phyloP scores from a whole-genome alignment of 1,140 invertebrate genomes.

The Bombus pyrosoma region DNA sequence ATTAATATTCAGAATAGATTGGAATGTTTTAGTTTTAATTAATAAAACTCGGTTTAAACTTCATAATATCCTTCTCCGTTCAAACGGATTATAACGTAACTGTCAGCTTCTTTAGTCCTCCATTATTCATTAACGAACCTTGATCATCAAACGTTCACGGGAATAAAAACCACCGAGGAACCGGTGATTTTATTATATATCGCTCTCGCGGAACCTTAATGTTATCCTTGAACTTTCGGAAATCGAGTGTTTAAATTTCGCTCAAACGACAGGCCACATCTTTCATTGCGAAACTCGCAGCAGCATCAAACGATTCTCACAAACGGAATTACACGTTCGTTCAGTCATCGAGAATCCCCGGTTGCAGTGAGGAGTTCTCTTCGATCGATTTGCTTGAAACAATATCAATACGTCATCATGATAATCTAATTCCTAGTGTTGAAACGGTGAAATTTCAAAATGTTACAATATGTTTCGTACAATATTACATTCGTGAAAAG shows the following conservation, averaged over 20 bases:
- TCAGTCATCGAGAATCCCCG: neutral
- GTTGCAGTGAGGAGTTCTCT: neutral
- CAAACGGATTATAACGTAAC: neutral
- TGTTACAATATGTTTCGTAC: too few relatives aligned
- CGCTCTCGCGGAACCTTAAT: too few relatives aligned
- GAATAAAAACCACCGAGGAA: neutral
- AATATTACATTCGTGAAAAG: too few relatives aligned
- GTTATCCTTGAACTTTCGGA: slow-evolving; percentile 10
- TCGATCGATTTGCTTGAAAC: too few relatives aligned
- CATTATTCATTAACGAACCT: neutral
- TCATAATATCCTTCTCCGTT: too few relatives aligned
- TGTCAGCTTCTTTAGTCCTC: neutral
- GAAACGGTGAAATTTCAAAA: too few relatives aligned
- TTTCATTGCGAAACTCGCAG: neutral
- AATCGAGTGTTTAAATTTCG: neutral
- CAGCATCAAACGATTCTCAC: neutral
- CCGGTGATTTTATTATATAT: neutral
- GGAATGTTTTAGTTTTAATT: neutral
- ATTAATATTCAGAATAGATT: neutral
- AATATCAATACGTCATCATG: too few relatives aligned
- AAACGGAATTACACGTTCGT: neutral
- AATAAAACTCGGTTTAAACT: neutral
- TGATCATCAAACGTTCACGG: neutral
- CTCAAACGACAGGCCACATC: too few relatives aligned
- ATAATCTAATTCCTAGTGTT: too few relatives aligned